Percentiles rank a stretch among this genome's conserved stretches.
These are phyloP conservation scores for Ectropis grisescens DNA, from an alignment of 1,140 invertebrate genomes.

Conservation along the genomic window DNA sequence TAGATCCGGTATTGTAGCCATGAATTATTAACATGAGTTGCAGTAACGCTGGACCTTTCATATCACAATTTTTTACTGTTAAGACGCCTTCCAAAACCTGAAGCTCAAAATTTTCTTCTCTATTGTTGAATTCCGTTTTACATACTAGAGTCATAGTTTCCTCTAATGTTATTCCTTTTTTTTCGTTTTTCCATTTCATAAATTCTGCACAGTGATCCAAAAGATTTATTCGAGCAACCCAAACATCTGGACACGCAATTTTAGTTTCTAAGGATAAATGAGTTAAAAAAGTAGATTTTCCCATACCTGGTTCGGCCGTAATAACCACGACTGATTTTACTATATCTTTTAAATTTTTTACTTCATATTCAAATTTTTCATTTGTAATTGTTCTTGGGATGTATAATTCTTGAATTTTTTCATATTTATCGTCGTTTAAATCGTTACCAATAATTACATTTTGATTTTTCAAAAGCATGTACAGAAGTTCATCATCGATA, in stretches of 20 bases:
- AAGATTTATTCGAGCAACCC: slow-evolving; percentile 7
- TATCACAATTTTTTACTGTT: too few relatives aligned
- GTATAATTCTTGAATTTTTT: slow-evolving; percentile 2
- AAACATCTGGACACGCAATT: slow-evolving; percentile 1
- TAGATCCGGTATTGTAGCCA: neutral
- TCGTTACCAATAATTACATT: neutral
- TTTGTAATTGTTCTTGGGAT: neutral
- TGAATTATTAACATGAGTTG: too few relatives aligned
- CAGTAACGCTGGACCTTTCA: too few relatives aligned
- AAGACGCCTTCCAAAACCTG: too few relatives aligned
- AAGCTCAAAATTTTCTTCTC: too few relatives aligned
- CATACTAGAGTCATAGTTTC: too few relatives aligned
- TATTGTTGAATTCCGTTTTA: too few relatives aligned
- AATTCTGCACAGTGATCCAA: slow-evolving; percentile 3
- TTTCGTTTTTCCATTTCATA: slow-evolving; percentile 3
- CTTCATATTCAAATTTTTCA: neutral
- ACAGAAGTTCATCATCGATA: neutral
- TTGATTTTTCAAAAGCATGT: slow-evolving; percentile 5
- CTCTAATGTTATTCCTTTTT: neutral
- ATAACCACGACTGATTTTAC: neutral
- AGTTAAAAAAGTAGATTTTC: slow-evolving; percentile 6
- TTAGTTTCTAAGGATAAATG: slow-evolving; percentile 4
- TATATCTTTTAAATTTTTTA: neutral
- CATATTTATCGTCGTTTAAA: slow-evolving; percentile 1
- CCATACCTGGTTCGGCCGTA: slow-evolving; percentile 5